Base-by-base conservation (phyloP, 2,888 invertebrate genomes). In the Polylopha cassiicola region DNA sequence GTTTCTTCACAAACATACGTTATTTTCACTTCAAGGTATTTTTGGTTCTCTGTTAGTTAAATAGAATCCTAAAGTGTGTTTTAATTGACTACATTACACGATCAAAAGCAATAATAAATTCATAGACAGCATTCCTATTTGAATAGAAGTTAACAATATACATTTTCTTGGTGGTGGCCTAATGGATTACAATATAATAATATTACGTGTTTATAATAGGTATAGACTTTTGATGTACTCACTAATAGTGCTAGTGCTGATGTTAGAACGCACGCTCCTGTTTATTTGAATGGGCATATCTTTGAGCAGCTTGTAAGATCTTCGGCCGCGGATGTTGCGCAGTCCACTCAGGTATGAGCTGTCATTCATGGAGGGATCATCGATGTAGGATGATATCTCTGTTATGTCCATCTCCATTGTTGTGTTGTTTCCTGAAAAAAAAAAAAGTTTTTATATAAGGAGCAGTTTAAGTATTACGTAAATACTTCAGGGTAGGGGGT, bases 401-500 rank as follows among this genome's bases (percentile, higher is more conserved):
- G 81, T 73, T 22, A 84, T 73, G 57, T 84, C 84, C 81, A 80
- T 84, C 61, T 85, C 84, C 82, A 85, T 81, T 0, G 84, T 85
- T 0, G 80, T 78, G 66, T 85, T 85, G 66, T 84, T 84, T 26
- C 84, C 84, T 84, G 56, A 1, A 3, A 30, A 4, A n/a, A 18
- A 18, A 7, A n/a, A n/a, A 8, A 10, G 14, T 24, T 6, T 3
- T 15, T 7, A 4, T 30, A 9, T 21, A 3, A 13, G n/a, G n/a
- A 7, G 14, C 4, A 7, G n/a, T n/a, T n/a, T n/a, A n/a, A n/a
- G n/a, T n/a, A n/a, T n/a, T n/a, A n/a, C n/a, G n/a, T n/a, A n/a
- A 10, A 26, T 11, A 4, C 4, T 11, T 4, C 7, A 7, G 4
- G 9, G 26, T 3, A 13, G 17, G 7, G 10, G 4, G 17, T 18